Evolutionary conservation across 2,797 vertebrate genomes (phyloP).

Genomic region (Uromys caudimaculatus): DNA sequence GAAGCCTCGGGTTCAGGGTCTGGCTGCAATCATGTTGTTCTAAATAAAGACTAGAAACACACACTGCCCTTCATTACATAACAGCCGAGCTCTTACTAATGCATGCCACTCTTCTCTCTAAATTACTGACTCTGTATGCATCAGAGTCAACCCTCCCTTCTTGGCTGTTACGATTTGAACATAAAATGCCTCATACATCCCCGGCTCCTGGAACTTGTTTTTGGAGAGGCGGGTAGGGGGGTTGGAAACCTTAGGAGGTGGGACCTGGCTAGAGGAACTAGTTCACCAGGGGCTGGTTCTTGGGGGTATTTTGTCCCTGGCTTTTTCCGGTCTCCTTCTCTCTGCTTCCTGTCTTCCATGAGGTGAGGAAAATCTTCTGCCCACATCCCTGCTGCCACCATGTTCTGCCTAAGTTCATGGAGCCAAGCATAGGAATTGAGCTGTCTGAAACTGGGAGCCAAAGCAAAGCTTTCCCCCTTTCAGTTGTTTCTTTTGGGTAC

Average conservation of each 20-base stretch:
- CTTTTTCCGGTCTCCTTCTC: not conserved
- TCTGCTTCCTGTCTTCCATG: not conserved
- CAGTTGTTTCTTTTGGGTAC: not conserved
- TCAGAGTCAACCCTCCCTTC: not conserved
- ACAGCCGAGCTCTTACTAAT: not conserved
- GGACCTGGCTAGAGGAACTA: not conserved
- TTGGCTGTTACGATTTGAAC: not conserved
- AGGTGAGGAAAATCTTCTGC: not conserved
- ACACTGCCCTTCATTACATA: conserved; percentile 20
- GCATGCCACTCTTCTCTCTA: not conserved
- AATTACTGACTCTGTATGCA: not conserved
- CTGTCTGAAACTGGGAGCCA: not conserved
- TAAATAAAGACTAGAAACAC: conserved; percentile 61
- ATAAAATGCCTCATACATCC: not conserved
- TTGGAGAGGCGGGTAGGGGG: too few relatives aligned
- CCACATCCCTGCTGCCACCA: not conserved
- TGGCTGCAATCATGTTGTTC: conserved; percentile 46
- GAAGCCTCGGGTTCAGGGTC: not conserved
- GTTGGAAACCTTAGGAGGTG: not conserved
- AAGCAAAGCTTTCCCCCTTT: not conserved
- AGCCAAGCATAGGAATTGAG: not conserved
- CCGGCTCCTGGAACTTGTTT: not conserved
- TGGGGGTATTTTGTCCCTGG: not conserved
- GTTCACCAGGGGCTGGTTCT: not conserved
- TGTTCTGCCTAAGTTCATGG: not conserved